Evolutionary conservation across 2,797 vertebrate genomes (phyloP).

Genomic region (Naso thynnoides): DNA sequence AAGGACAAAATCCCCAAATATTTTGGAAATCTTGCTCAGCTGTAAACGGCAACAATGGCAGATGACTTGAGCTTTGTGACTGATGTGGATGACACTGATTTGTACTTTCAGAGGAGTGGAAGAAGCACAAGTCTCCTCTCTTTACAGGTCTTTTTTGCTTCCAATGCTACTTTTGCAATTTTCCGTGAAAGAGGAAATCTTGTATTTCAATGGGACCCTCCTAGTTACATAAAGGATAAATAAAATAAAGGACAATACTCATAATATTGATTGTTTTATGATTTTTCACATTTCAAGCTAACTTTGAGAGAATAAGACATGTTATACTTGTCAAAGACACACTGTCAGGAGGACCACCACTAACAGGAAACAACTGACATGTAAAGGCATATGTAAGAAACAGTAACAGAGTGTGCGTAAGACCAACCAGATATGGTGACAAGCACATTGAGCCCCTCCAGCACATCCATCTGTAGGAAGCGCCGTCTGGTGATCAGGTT

Average conservation of each 20-base stretch:
- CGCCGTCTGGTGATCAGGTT: slow-evolving; percentile 96
- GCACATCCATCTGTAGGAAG: slow-evolving; percentile 98
- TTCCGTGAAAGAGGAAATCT: too few relatives aligned
- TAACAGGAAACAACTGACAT: too few relatives aligned
- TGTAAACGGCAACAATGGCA: not conserved
- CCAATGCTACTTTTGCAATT: not conserved
- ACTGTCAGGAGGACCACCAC: too few relatives aligned
- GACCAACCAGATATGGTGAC: slow-evolving; percentile 96
- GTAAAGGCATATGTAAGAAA: too few relatives aligned
- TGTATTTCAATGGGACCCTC: too few relatives aligned
- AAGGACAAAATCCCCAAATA: not conserved
- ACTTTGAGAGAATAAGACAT: not conserved
- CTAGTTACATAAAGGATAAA: too few relatives aligned
- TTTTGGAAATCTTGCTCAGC: not conserved
- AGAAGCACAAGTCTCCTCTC: not conserved
- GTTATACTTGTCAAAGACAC: too few relatives aligned
- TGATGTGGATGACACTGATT: not conserved
- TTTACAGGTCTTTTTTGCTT: not conserved
- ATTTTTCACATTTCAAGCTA: not conserved
- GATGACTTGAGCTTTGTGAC: not conserved
- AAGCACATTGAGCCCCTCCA: slow-evolving; percentile 96
- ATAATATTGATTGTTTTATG: not conserved
- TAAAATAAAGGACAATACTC: too few relatives aligned
- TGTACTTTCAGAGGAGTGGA: not conserved
- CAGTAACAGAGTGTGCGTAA: not conserved